Evolutionary conservation across 2,797 vertebrate species (phyloP).

Genomic region (Gallirallus australis): DNA sequence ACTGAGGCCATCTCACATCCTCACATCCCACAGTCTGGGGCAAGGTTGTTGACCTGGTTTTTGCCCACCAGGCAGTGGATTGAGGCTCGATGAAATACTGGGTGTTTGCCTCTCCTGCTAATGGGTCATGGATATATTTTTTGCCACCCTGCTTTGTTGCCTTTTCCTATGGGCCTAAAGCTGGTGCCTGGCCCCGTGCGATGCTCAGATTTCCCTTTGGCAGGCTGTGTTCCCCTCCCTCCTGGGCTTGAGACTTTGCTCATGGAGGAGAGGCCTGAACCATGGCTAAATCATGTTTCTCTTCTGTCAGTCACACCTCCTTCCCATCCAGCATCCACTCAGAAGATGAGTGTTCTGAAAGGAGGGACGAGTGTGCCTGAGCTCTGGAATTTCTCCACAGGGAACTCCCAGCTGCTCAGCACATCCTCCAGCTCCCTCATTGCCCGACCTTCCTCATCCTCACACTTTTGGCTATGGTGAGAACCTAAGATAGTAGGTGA

Average conservation of each 20-base stretch:
- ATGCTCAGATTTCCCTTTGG: not conserved
- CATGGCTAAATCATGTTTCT: not conserved
- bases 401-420: not conserved
- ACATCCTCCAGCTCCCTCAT: not conserved
- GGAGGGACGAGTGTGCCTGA: not conserved
- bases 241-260: not conserved
- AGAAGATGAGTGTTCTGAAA: not conserved
- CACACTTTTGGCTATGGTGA: not conserved
- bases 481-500: not conserved
- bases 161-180: not conserved
- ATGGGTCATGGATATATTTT: not conserved
- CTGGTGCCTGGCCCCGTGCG: fast-evolving
- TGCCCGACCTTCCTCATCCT: not conserved
- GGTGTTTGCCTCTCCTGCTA: not conserved
- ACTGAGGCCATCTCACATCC: fast-evolving
- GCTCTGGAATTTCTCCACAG: not conserved
- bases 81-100: not conserved
- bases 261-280: not conserved
- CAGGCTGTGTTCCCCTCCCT: not conserved
- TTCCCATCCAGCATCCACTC: not conserved
- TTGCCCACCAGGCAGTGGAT: not conserved
- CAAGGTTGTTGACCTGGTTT: not conserved
- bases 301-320: not conserved
- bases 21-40: fast-evolving
- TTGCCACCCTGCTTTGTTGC: not conserved